Evolutionary conservation across 2,888 invertebrate species (phyloP).

Genomic region (Dioctria rufipes): DNA sequence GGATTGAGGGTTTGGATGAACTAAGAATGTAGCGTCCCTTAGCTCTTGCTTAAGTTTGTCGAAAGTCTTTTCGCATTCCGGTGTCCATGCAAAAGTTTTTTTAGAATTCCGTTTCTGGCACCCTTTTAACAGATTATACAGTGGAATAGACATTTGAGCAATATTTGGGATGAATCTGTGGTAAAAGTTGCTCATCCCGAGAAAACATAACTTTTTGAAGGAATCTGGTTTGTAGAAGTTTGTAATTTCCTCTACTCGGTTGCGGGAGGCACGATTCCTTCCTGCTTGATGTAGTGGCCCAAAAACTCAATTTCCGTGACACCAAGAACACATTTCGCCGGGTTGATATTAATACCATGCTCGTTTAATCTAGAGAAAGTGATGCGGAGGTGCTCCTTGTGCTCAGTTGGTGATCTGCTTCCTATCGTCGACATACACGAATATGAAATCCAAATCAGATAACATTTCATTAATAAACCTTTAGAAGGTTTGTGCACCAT

Average conservation of each 20-base stretch:
- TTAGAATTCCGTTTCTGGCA: not conserved
- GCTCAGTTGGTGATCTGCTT: no score
- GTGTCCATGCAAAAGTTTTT: no score
- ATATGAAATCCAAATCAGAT: no score
- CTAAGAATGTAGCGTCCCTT: no score
- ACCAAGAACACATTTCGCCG: conserved; percentile 36
- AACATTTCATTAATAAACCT: no score
- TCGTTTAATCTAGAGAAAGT: conserved; percentile 13
- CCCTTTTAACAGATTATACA: not conserved
- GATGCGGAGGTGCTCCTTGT: conserved; percentile 8
- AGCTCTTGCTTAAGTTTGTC: no score
- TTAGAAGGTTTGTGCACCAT: no score
- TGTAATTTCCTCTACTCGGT: no score
- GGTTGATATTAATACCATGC: conserved; percentile 28
- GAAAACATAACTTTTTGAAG: conserved; percentile 13
- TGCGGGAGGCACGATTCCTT: conserved; percentile 42
- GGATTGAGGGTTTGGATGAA: no score
- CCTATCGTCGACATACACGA: no score
- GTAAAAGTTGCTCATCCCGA: conserved; percentile 15
- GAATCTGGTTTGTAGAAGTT: conserved; percentile 23
- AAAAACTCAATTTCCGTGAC: conserved; percentile 22
- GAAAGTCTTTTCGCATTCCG: no score
- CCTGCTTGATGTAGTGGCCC: conserved; percentile 3
- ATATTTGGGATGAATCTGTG: not conserved
- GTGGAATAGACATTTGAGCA: not conserved